phyloP scores from a whole-genome alignment of 2,888 invertebrate genomes.

The Patella depressa region DNA sequence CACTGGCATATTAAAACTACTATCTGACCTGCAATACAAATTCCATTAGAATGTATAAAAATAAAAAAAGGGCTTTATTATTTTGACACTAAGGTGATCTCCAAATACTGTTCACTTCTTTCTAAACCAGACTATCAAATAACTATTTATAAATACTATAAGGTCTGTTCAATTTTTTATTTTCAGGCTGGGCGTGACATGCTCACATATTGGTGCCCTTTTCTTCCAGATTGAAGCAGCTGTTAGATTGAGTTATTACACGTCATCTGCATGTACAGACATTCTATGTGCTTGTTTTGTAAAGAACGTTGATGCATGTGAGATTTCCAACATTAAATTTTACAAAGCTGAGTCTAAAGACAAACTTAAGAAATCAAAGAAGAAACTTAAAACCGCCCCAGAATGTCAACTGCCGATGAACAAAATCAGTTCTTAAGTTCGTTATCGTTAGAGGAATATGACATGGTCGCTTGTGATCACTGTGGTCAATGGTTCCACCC shows the following conservation, averaged over 20 bases:
- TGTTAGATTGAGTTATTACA: slow-evolving; percentile 35
- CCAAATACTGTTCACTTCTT: too few relatives aligned
- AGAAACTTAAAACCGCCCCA: not conserved
- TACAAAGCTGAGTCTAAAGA: slow-evolving; percentile 12
- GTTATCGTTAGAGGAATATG: not conserved
- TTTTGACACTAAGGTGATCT: too few relatives aligned
- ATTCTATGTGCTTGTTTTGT: slow-evolving; percentile 27
- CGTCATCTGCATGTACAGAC: slow-evolving; percentile 26
- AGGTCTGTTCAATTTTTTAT: not conserved
- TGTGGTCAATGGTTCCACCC: not conserved
- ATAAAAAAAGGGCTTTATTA: too few relatives aligned
- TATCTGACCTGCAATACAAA: too few relatives aligned
- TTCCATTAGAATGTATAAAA: too few relatives aligned
- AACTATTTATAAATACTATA: too few relatives aligned
- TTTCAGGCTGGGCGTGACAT: slow-evolving; percentile 35
- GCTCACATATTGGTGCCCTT: slow-evolving; percentile 32
- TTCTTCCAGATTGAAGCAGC: slow-evolving; percentile 37
- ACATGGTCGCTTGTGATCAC: not conserved
- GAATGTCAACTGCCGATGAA: not conserved
- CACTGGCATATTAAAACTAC: too few relatives aligned
- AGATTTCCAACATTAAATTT: slow-evolving; percentile 19
- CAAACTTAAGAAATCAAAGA: not conserved
- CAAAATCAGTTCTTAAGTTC: not conserved
- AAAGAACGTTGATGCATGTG: slow-evolving; percentile 24
- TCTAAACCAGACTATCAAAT: too few relatives aligned